Evolutionary conservation across 2,113 vertebrate genomes (phyloP), one percentile per base, ranked within the genome.

Genomic region (Nansenia antarctica): DNA sequence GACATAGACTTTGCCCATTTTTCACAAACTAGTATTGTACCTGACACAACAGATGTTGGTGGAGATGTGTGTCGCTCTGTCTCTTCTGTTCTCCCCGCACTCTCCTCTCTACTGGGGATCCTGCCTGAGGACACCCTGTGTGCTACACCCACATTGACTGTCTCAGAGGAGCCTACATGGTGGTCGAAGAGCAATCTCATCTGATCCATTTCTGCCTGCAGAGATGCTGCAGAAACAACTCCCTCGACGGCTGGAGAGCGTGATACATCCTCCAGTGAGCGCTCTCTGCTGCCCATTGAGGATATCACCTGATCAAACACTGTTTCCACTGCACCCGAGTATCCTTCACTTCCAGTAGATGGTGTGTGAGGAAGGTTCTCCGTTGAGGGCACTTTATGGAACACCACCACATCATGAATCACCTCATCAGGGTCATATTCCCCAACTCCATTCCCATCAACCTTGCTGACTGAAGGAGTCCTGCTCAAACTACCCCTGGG

Each of bases 311-410:
- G 53, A 24, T 26, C 8, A 42, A n/a, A n/a, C 37, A 15, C 12
- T 39, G 9, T 39, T 47, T 55, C 14, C 53, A 8, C 26, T 1
- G 12, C 3, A 6, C 9, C 53, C 27, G 12, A 55, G 27, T 22
- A 55, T 12, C 20, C 9, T 14, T 14, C 14, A 27, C 11, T 55
- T 12, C 5, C 11, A 3, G 54, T 5, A 57, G 54, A 57, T 1
- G 3, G 14, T 15, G 39, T 26, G 3, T 26, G 9, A 65, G 35
- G n/a, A 6, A 70, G 20, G 29, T 62, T 29, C 20, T 71, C 20
- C 22, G 26, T 29, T 18, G 58, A 55, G 18, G 74, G 34, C 6
- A 70, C 68, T 31, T 55, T 42, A 15, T 61, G 45, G 30, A 54
- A 70, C 26, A 62, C 45, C 47, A 65, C 61, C 14, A 35, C 15